Evolutionary conservation across 2,797 vertebrate genomes (phyloP), one percentile per base, ranked within the genome.

Genomic region (Fistularia tabacaria): DNA sequence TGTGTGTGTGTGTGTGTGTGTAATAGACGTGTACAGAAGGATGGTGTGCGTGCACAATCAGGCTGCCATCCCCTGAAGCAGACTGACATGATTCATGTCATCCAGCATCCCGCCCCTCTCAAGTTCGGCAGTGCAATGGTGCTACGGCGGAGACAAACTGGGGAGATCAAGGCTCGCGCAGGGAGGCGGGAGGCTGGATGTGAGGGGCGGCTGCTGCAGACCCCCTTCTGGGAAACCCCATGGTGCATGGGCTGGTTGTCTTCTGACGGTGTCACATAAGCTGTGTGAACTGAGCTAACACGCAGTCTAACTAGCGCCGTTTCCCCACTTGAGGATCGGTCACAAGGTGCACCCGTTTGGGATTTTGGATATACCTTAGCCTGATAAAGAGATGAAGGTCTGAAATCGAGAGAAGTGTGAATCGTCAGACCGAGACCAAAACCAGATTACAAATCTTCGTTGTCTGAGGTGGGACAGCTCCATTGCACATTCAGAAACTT

Each of bases 71-170:
- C 65, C 70, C 38, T 37, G 62, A 71, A 76, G 84, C 74, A 46
- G 57, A 64, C 76, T 81, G 85, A 81, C 62, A 69, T 61, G 82
- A 82, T 80, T 83, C 79, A 73, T 84, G 83, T 82, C 81, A 83
- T 68, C 71, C 67, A 57, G 76, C 72, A 66, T 71, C 69, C 83
- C 63, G 41, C 74, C 75, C 69, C 58, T 64, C 57, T 55, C 55
- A 6, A 38, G 52, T 64, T 62, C 54, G 25, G 52, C 48, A 48
- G n/a, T 61, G 74, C 57, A 74, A 72, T 43, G 46, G 62, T 12
- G 64, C 67, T 57, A 66, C 38, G 10, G 74, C 57, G 10, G 61
- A 85, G 80, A 85, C 79, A 71, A 80, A 83, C 71, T 42, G 66
- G 63, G 57, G 72, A 51, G 81, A 85, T 84, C 81, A 83, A 87